Evolutionary conservation across 2,888 invertebrate genomes (phyloP).

Genomic region (Tiphia femorata): DNA sequence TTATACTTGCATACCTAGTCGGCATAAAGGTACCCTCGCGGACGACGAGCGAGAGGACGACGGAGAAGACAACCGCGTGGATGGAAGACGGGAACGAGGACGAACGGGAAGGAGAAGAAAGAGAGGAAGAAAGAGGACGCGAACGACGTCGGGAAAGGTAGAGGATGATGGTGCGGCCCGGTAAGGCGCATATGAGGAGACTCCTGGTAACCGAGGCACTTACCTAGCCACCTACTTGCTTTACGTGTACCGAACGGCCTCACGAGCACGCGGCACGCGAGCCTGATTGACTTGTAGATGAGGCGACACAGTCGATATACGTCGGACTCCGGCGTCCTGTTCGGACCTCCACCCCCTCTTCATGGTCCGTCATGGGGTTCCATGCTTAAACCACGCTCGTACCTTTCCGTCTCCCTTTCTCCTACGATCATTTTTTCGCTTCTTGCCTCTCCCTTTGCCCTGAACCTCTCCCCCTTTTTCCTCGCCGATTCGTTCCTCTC

Average conservation of each 20-base stretch:
- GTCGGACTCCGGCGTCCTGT: constrained; percentile 38
- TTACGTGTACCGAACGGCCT: constrained; percentile 49
- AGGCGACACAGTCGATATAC: constrained; percentile 67
- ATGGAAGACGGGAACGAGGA: background rate
- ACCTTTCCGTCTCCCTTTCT: background rate
- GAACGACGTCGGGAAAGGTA: constrained; percentile 2
- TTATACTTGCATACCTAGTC: constrained; percentile 64
- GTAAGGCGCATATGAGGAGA: background rate
- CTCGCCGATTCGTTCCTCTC: background rate
- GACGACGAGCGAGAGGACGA: constrained; percentile 34
- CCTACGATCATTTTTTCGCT: constrained; percentile 4
- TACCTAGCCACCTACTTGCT: constrained; percentile 44
- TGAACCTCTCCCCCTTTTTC: constrained; percentile 11
- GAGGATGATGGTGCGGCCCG: no score
- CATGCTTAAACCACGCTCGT: constrained; percentile 10
- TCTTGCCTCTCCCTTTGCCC: background rate
- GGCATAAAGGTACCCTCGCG: constrained; percentile 42
- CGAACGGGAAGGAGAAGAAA: no score
- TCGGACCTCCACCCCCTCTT: constrained; percentile 22
- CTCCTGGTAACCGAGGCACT: constrained; percentile 47
- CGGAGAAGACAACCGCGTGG: constrained; percentile 2
- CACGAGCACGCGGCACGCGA: constrained; percentile 66
- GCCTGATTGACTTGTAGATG: constrained; percentile 69
- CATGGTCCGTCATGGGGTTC: constrained; percentile 12
- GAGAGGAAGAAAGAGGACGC: no score